phyloP scores from a whole-genome alignment of 1,140 invertebrate species.

The Drosophila paulistorum region DNA sequence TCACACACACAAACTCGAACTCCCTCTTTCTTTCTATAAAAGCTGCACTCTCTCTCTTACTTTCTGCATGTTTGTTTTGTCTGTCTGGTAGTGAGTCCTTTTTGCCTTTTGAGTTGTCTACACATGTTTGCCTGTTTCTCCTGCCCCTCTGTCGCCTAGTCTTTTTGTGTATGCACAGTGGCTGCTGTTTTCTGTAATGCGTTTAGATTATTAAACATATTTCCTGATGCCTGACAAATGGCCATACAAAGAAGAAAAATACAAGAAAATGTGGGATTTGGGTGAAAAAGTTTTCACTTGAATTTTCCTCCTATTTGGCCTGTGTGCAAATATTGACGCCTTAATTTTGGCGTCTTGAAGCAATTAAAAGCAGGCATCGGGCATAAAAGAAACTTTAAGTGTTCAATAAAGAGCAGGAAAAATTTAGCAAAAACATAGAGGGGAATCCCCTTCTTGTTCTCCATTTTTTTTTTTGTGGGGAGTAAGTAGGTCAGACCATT shows the following conservation, averaged over 20 bases:
- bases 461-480: slow-evolving; percentile 4
- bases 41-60: slow-evolving; percentile 28
- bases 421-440: not conserved
- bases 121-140: slow-evolving; percentile 50
- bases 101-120: slow-evolving; percentile 47
- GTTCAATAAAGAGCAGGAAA: slow-evolving; percentile 59
- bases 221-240: slow-evolving; percentile 64
- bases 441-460: not conserved
- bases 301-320: not conserved
- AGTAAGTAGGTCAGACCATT: slow-evolving; percentile 73
- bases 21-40: not conserved
- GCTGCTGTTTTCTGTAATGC: slow-evolving; percentile 62
- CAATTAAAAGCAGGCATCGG: slow-evolving; percentile 40
- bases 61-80: slow-evolving; percentile 52
- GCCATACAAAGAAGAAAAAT: slow-evolving; percentile 16
- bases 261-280: not conserved
- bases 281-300: slow-evolving; percentile 33
- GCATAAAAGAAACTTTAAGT: slow-evolving; percentile 48
- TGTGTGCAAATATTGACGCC: slow-evolving; percentile 15
- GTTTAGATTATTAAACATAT: slow-evolving; percentile 80
- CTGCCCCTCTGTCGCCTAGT: slow-evolving; percentile 15
- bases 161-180: slow-evolving; percentile 53
- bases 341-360: slow-evolving; percentile 30
- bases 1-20: not conserved
- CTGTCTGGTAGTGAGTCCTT: slow-evolving; percentile 42